Percentiles rank a stretch among this genome's conserved stretches.
Evolutionary conservation across 2,113 vertebrate genomes (phyloP).

Genomic region (Microcebus lehilahytsara): DNA sequence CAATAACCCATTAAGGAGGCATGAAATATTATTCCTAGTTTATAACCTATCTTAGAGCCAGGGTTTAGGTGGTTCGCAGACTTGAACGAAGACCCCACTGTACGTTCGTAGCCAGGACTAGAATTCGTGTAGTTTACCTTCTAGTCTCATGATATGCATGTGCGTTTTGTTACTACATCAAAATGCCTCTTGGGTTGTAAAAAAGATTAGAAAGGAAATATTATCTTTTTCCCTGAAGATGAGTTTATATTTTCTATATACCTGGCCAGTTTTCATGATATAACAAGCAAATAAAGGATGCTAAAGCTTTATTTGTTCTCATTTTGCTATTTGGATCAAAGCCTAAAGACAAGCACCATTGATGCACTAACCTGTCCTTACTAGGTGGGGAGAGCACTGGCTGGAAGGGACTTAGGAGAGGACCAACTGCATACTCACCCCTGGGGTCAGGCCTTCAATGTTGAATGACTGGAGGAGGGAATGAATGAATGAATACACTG

Average conservation of each 20-base stretch:
- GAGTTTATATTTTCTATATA: background rate
- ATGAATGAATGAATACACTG: background rate
- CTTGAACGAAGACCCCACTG: background rate
- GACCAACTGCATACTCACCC: accelerated
- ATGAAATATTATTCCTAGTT: background rate
- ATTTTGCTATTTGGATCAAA: background rate
- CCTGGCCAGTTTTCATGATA: background rate
- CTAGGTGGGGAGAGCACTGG: background rate
- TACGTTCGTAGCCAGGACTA: background rate
- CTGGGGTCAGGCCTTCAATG: background rate
- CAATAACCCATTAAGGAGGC: background rate
- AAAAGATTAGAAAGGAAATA: background rate
- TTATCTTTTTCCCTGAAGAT: background rate
- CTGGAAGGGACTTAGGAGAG: background rate
- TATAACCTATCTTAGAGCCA: background rate
- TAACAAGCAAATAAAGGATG: background rate
- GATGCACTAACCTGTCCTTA: background rate
- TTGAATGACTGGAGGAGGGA: background rate
- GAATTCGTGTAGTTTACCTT: background rate
- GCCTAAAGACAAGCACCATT: background rate
- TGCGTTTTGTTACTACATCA: background rate
- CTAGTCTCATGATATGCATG: background rate
- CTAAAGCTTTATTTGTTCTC: background rate
- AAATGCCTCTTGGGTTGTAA: background rate
- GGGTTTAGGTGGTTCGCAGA: background rate